Conservation (phyloP, 2,113 vertebrate species). For the Elaphurus davidianus region DNA sequence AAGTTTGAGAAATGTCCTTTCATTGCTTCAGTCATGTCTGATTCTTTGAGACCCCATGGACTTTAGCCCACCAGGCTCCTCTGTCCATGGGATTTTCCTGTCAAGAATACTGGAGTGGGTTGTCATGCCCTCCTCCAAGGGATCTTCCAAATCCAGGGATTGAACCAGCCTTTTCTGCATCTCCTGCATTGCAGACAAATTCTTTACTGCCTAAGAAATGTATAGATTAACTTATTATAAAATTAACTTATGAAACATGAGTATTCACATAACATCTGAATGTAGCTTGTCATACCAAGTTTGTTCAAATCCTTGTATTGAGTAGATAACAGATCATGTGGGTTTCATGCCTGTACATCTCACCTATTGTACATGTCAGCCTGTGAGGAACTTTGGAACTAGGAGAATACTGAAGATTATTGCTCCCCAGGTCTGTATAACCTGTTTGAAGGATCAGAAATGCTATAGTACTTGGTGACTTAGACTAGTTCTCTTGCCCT, state of each 20-base stretch:
- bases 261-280: neutral
- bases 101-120: neutral
- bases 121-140: neutral
- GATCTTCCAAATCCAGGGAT: neutral
- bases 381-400: neutral
- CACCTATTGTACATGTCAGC: neutral
- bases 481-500: neutral
- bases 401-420: neutral
- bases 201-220: neutral
- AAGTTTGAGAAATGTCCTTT: neutral
- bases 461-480: fast-evolving
- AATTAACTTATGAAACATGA: neutral
- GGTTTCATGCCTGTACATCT: neutral
- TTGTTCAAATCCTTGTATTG: neutral
- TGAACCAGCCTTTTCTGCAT: neutral
- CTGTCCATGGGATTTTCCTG: fast-evolving
- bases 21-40: neutral
- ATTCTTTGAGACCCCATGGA: neutral
- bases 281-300: neutral
- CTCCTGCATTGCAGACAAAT: neutral
- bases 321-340: neutral
- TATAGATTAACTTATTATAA: neutral
- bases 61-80: neutral
- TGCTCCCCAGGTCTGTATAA: neutral
- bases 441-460: neutral